Evolutionary conservation across 1,140 invertebrate genomes (phyloP).

Genomic region (Drosophila sp.): DNA sequence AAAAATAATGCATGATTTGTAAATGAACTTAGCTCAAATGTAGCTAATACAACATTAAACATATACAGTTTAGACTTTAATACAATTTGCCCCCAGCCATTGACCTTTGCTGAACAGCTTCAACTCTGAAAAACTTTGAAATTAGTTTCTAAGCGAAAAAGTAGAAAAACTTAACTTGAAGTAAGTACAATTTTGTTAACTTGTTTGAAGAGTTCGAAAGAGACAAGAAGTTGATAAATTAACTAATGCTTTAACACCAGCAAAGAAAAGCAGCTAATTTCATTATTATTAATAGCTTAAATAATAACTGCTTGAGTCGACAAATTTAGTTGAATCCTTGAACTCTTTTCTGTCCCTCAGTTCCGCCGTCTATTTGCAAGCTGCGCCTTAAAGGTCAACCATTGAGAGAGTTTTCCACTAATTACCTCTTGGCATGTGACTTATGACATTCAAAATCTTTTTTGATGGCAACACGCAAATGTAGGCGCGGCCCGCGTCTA

Average conservation of each 20-base stretch:
- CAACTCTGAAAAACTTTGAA: slow-evolving; percentile 2
- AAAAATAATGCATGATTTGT: too few relatives aligned
- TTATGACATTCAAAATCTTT: slow-evolving; percentile 65
- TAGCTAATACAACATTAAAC: not conserved
- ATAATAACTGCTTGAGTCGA: slow-evolving; percentile 13
- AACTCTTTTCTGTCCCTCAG: slow-evolving; percentile 1
- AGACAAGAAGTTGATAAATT: slow-evolving; percentile 21
- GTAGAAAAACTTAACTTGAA: slow-evolving; percentile 1
- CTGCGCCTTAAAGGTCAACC: slow-evolving; percentile 26
- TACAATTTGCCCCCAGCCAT: not conserved
- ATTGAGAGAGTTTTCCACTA: slow-evolving; percentile 44
- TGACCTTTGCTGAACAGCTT: slow-evolving; percentile 5
- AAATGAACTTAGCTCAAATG: not conserved
- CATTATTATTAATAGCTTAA: slow-evolving; percentile 24
- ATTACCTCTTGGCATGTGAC: slow-evolving; percentile 75
- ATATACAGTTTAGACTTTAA: not conserved
- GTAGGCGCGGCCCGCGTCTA: slow-evolving; percentile 20
- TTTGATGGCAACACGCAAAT: slow-evolving; percentile 36
- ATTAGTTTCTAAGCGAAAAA: slow-evolving; percentile 10
- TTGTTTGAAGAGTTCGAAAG: slow-evolving; percentile 1
- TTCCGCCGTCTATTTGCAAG: not conserved
- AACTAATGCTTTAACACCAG: slow-evolving; percentile 15
- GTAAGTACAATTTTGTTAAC: slow-evolving; percentile 1
- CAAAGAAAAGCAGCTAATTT: slow-evolving; percentile 8
- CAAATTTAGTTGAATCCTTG: slow-evolving; percentile 8